Evolutionary conservation across 2,113 vertebrate genomes (phyloP).

Genomic region (Psettodes erumei): DNA sequence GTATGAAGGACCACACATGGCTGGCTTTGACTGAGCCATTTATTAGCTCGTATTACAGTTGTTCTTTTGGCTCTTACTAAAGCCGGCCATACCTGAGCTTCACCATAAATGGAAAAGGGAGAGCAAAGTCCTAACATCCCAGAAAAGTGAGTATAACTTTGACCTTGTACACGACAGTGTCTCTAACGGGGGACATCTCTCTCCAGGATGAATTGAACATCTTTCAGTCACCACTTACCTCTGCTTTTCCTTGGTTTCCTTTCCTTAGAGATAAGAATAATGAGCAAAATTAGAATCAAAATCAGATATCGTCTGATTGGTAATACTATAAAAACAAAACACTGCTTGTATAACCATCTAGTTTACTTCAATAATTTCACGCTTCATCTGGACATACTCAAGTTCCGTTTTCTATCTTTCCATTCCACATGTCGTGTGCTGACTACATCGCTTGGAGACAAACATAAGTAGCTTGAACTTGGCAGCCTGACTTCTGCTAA

Average conservation of each 20-base stretch:
- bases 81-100: too few relatives aligned
- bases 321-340: background rate
- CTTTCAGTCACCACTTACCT: constrained; percentile 69
- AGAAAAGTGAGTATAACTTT: too few relatives aligned
- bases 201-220: background rate
- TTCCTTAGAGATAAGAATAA: constrained; percentile 61
- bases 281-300: background rate
- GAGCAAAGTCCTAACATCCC: too few relatives aligned
- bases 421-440: background rate
- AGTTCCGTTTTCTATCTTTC: background rate
- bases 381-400: background rate
- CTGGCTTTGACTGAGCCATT: background rate
- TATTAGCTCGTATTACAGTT: too few relatives aligned
- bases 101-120: too few relatives aligned
- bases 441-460: background rate
- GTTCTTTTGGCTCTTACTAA: too few relatives aligned
- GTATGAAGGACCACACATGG: background rate
- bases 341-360: background rate
- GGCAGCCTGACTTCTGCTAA: background rate
- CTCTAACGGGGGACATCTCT: background rate
- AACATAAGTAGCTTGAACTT: background rate
- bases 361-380: background rate
- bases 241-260: constrained; percentile 83
- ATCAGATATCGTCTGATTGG: background rate
- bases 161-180: background rate